A percentile compares a stretch with the other conserved stretches of the same genome.
phyloP scores from a whole-genome alignment of 1,140 invertebrate genomes.

The Drosophila lowei region DNA sequence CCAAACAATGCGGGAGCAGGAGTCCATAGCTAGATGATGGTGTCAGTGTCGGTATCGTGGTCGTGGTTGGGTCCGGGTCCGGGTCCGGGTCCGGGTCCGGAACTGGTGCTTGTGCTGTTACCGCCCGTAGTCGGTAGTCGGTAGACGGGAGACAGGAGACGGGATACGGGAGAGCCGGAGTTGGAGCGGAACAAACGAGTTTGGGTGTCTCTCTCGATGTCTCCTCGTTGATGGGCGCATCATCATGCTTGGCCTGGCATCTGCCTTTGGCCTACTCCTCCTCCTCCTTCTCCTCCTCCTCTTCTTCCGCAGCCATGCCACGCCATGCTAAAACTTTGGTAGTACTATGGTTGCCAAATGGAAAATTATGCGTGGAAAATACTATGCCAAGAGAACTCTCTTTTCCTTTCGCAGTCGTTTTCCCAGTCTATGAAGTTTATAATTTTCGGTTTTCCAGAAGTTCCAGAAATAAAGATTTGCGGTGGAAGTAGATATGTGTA shows the following conservation, averaged over 20 bases:
- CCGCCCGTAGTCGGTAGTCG: no score
- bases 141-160: not conserved
- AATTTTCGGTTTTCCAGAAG: no score
- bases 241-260: slow-evolving; percentile 31
- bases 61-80: no score
- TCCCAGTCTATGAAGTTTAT: no score
- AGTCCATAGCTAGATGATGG: not conserved
- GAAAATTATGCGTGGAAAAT: slow-evolving; percentile 1
- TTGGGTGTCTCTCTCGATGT: slow-evolving; percentile 36
- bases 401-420: no score
- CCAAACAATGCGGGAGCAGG: not conserved
- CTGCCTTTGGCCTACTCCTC: not conserved
- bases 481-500: no score
- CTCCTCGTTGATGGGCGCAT: slow-evolving; percentile 40
- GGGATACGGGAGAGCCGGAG: not conserved
- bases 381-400: no score
- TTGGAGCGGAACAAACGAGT: slow-evolving; percentile 50
- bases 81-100: no score
- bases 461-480: no score
- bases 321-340: not conserved
- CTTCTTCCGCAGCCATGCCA: not conserved
- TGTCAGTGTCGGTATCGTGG: no score
- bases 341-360: slow-evolving; percentile 10
- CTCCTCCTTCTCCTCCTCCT: no score
- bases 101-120: no score